Evolutionary conservation across 64 coral and sea anemone species (phyloP).

Genomic region (Trachythela sp.): DNA sequence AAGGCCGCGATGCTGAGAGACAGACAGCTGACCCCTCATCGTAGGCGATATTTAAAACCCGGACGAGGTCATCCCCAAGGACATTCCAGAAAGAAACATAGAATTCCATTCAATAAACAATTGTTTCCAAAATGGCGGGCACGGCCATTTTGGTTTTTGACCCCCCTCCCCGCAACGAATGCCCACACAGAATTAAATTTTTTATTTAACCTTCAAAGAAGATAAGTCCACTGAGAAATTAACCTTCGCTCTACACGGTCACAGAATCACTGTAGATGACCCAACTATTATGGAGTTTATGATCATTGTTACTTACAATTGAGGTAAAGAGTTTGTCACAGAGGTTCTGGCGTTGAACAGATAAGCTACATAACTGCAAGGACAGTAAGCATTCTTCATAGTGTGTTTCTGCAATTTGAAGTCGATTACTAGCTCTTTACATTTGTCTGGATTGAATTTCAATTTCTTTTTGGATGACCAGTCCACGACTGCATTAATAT

Average conservation of each 20-base stretch:
- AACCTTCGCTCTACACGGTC: not conserved
- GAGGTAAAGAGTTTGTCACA: too few species aligned
- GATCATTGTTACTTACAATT: too few species aligned
- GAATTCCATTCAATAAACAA: not conserved
- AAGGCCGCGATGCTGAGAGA: not conserved
- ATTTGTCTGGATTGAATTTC: too few species aligned
- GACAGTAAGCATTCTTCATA: too few species aligned
- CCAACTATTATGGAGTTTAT: too few species aligned
- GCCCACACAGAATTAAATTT: not conserved
- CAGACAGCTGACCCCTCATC: not conserved
- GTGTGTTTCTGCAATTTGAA: too few species aligned
- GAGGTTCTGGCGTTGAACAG: too few species aligned
- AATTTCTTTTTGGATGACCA: too few species aligned
- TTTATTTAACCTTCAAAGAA: conserved; percentile 11
- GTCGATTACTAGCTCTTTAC: too few species aligned
- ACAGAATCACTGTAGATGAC: not conserved
- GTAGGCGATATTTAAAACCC: not conserved
- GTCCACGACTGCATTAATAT: too few species aligned
- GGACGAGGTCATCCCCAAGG: not conserved
- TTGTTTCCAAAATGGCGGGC: not conserved
- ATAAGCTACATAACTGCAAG: too few species aligned
- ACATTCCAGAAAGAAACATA: not conserved
- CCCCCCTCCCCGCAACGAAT: not conserved
- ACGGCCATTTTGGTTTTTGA: conserved; percentile 2
- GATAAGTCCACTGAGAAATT: not conserved